Conservation (phyloP, 2,888 invertebrate species). For the Empis livida region DNA sequence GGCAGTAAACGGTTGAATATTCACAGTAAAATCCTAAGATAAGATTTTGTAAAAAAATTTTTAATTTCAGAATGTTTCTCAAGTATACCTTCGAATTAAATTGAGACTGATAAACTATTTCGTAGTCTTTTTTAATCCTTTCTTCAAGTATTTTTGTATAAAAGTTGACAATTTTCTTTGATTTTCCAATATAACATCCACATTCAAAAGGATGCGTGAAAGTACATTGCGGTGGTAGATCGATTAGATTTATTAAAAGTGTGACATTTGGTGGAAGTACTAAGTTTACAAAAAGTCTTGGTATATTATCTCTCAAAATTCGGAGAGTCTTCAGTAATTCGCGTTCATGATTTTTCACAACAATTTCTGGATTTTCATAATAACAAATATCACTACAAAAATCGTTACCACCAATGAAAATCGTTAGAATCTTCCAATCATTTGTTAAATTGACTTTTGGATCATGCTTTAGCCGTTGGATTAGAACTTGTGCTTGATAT, state of each 20-base stretch:
- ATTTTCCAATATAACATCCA: conserved; percentile 41
- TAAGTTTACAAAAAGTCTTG: conserved; percentile 45
- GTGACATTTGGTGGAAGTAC: conserved; percentile 40
- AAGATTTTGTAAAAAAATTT: neutral
- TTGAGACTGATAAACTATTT: conserved; percentile 36
- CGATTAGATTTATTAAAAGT: too few species aligned
- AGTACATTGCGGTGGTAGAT: conserved; percentile 34
- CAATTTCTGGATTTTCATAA: conserved; percentile 29
- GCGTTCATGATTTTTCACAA: conserved; percentile 36
- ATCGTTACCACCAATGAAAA: conserved; percentile 49
- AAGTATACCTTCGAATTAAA: conserved; percentile 27
- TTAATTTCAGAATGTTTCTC: neutral
- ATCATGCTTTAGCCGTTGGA: conserved; percentile 41
- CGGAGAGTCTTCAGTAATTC: conserved; percentile 37
- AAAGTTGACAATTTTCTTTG: neutral
- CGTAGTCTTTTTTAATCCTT: conserved; percentile 42
- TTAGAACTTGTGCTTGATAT: conserved; percentile 42
- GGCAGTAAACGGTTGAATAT: conserved; percentile 39
- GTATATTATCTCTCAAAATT: conserved; percentile 43
- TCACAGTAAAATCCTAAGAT: conserved; percentile 44
- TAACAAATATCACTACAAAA: conserved; percentile 46
- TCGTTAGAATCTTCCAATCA: conserved; percentile 49
- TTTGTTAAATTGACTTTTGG: conserved; percentile 40
- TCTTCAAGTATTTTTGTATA: conserved; percentile 36
- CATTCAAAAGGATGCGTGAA: conserved; percentile 39